Base-by-base conservation (phyloP, 2,888 invertebrate genomes). In the Apocheima hispidaria region DNA sequence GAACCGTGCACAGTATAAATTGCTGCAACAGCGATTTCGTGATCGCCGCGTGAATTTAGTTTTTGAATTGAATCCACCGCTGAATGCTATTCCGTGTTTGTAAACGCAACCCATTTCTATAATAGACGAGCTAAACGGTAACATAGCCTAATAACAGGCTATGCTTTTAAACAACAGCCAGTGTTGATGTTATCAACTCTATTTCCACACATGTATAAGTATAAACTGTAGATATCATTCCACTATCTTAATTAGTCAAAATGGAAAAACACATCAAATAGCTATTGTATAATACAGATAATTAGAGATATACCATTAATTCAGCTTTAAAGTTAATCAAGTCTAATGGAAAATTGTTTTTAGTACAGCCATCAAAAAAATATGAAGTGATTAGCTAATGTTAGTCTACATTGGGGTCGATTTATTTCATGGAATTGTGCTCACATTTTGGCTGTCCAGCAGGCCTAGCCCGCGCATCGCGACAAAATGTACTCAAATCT, bases 71-170 rank as follows among this genome's bases (percentile, higher is more conserved):
- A 59, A 67, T 54, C 50, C 44, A 61, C 57, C 41, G 57, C 35
- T 72, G 66, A 75, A 77, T 73, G 74, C 73, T 51, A 75, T 76
- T 73, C 60, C 76, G 64, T 77, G 78, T 76, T 63, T 66, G 68
- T 69, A 52, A 55, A 68, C 35, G 48, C 40, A 46, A 51, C 55
- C 56, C 43, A 48, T 53, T 48, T 61, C 48, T 57, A 60, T 55
- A 52, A 61, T 61, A 52, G 35, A 10, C 35, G 4, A n/a, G 5
- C 20, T 48, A 44, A 35, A 49, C 61, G 41, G 41, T 53, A 53
- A 51, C 50, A 26, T 14, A 43, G 50, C 30, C 41, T 63, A 58
- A 66, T 55, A 53, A 63, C 52, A 21, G 18, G 33, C 14, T 43
- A 53, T 44, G 23, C 16, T 58, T 58, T 58, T 55, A 60, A 66